Evolutionary conservation across 1,140 invertebrate species (phyloP), one percentile per base, ranked within the genome.

Genomic region (Agraylea sexmaculata): DNA sequence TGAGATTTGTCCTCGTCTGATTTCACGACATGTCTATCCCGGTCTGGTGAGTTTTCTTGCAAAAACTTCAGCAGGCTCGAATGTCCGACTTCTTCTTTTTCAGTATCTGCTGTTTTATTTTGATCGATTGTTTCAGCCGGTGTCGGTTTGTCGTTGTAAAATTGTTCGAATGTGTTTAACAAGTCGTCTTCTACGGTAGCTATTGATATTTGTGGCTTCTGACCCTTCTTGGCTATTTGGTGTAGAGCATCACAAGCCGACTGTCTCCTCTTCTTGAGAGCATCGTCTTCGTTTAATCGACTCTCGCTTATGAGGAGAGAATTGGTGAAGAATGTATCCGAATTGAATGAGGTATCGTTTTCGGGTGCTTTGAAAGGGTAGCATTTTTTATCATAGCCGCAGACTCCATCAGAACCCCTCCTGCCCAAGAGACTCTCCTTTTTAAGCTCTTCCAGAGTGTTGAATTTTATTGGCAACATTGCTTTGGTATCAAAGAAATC

Each of bases 401-500:
- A 46, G 19, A 49, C 32, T 13, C 40, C 36, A 29, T 49, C 44
- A 1, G 47, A 49, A 15, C 40, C 44, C 23, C 44, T 40, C 22
- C 44, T 46, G n/a, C 40, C 47, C 8, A 46, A 18, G 11, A 10
- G 28, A 15, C 20, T 40, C n/a, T 38, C 33, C 5, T n/a, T 8
- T 33, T 20, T 25, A 12, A 25, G 12, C 7, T 37, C 4, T 40
- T 36, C 30, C 18, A 21, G 19, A 17, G 13, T 31, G 15, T 27
- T 21, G 15, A 27, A 21, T 22, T 37, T 18, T 19, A n/a, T 3
- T 7, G 7, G 35, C 11, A n/a, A 41, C 16, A 20, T 30, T 27
- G 43, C 37, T 46, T 40, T 43, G 7, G 29, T 13, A 37, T 46
- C 47, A 19, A 49, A 49, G 30, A 49, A 49, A 22, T 49, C 46